These are phyloP conservation scores for Diorhabda carinulata DNA, from an alignment of 1,140 invertebrate genomes.

Conservation along the genomic window DNA sequence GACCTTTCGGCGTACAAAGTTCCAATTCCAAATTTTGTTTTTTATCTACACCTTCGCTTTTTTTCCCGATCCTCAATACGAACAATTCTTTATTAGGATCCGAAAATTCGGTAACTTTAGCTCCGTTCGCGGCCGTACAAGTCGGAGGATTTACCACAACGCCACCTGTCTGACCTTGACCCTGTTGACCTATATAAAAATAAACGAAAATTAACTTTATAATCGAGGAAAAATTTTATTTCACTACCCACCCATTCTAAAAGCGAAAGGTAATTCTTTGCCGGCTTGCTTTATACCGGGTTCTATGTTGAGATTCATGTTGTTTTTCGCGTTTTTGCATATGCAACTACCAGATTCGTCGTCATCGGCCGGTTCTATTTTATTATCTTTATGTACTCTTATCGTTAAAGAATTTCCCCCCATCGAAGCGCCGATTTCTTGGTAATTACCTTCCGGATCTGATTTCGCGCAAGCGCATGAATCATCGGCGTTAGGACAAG, in stretches of 20 bases:
- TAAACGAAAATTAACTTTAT: background rate
- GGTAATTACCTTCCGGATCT: conserved; percentile 36
- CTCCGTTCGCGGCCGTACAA: conserved; percentile 35
- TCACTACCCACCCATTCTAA: conserved; percentile 37
- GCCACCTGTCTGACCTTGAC: conserved; percentile 24
- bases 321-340: conserved; percentile 3
- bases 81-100: conserved; percentile 47
- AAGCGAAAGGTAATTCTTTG: conserved; percentile 35
- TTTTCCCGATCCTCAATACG: conserved; percentile 43
- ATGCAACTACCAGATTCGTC: background rate
- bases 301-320: conserved; percentile 23
- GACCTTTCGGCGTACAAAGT: conserved; percentile 44
- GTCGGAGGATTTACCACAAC: conserved; percentile 41
- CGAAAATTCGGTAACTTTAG: conserved; percentile 43
- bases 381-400: conserved; percentile 45
- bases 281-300: conserved; percentile 30
- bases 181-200: background rate
- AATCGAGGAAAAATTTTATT: background rate
- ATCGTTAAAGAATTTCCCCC: conserved; percentile 47
- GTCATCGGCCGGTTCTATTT: conserved; percentile 31
- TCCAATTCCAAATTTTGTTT: conserved; percentile 48
- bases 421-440: conserved; percentile 47
- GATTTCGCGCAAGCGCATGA: background rate
- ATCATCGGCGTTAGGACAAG: background rate
- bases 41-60: conserved; percentile 42